Evolutionary conservation across 2,888 invertebrate species (phyloP), one percentile per base, ranked within the genome.

Genomic region (Biston stratarius): DNA sequence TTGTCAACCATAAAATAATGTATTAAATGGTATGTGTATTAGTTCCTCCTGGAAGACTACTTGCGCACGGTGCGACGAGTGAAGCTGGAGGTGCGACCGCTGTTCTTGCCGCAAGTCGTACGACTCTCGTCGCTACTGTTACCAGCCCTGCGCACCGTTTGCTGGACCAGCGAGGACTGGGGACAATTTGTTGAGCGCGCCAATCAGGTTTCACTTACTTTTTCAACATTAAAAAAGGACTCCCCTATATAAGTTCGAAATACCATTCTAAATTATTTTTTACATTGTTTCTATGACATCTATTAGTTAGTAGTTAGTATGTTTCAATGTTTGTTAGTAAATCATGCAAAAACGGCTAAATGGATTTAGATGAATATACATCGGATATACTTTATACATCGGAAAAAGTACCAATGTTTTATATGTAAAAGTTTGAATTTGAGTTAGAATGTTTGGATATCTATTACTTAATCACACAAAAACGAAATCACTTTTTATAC

Each of bases 81-180:
- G 0, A 97, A 98, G 82, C 90, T 96, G 52, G 98, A 98, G 90
- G 97, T 99, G 14, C 95, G 98, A n/a, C 97, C 98, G 33, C 92
- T 99, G 59, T 96, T 99, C 83, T 94, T 98, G 42, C 98, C 98
- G 0, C 98, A 98, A 93, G 94, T 98, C 70, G 96, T 97, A 36
- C 96, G 97, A 34, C 94, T 99, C 12, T 97, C 98, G 3, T 96
- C 96, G 10, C 95, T 97, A 74, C 92, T 99, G 34, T 96, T 97
- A 63, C 98, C 98, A 0, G 98, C 97, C 0, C 90, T 99, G 38
- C 95, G 95, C 33, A 95, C 95, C 11, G 95, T 99, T 12, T 97
- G 96, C 42, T 99, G 99, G 99, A 98, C 98, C 0, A 96, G 97
- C 69, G 95, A 96, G 14, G 96, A 96, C 73, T 98, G 99, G 96